Evolutionary conservation across 1,140 invertebrate genomes (phyloP), one percentile per base, ranked within the genome.

Genomic region (Neodiprion pinetum): DNA sequence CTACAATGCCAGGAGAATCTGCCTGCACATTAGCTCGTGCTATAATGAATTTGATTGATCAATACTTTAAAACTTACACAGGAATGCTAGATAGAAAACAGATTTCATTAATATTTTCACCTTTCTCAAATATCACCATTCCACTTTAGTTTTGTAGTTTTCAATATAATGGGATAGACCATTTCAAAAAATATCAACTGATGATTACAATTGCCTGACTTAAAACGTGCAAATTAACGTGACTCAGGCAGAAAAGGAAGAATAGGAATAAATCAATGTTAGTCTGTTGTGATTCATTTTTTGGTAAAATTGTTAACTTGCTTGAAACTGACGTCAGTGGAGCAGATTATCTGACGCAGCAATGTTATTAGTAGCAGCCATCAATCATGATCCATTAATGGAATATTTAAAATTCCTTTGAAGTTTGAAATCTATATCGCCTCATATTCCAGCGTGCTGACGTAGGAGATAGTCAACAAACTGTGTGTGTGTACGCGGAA

Each of bases 41-140:
- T 8, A 61, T 61, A 61, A 61, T 61, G 53, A 61, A 61, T 61
- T 17, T 61, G 53, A 61, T 61, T 61, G 53, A 61, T 61, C 53
- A 61, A 61, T 61, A 61, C 4, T 61, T 17, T 61, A 61, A 3
- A 40, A 61, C 53, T 61, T 61, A 5, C 53, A 61, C n/a, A 61
- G n/a, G 53, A 61, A 61, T 61, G n/a, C 11, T 7, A 61, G 28
- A 40, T 40, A 40, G 2, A 40, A 40, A 40, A 61, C 5, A 61
- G 4, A 17, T 61, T 12, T 17, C 53, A 17, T 14, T 61, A 61
- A 61, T 12, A 61, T 61, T 40, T 40, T 12, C 53, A 17, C 11
- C 7, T 61, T 5, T 17, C 9, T 61, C n/a, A 17, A 61, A 17
- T 61, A 61, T 61, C 53, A 61, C 53, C 11, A 61, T 61, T 61